Evolutionary conservation across 2,888 invertebrate genomes (phyloP).

Genomic region (Tetranychus truncatus): DNA sequence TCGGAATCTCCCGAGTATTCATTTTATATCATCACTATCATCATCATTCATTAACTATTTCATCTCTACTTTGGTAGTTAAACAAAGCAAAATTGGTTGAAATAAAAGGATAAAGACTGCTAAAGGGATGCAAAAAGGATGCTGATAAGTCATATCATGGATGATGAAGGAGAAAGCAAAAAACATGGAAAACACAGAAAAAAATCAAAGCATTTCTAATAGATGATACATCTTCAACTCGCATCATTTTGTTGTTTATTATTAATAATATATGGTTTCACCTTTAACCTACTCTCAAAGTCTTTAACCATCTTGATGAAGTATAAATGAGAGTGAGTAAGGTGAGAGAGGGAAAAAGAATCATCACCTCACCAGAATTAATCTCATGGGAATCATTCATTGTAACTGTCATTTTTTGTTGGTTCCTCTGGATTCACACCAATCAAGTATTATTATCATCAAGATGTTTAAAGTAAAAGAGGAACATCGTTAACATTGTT

Average conservation of each 20-base stretch:
- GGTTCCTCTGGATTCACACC: neutral
- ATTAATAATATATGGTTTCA: neutral
- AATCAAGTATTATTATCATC: neutral
- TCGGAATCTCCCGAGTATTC: neutral
- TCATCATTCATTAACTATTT: neutral
- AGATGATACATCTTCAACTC: neutral
- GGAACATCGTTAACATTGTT: neutral
- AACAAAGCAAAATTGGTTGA: no score
- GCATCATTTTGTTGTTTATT: neutral
- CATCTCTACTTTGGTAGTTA: neutral
- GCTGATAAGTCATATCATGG: no score
- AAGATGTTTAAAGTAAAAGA: neutral
- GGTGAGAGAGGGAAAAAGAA: neutral
- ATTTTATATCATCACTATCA: neutral
- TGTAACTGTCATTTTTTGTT: conserved; percentile 1
- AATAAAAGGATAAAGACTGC: no score
- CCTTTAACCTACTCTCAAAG: neutral
- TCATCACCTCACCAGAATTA: neutral
- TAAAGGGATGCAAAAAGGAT: no score
- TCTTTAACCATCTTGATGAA: neutral
- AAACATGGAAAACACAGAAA: neutral
- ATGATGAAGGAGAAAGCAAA: neutral
- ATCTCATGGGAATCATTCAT: neutral
- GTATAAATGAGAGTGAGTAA: neutral
- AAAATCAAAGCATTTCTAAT: neutral